These are phyloP conservation scores for Philereme vetulata DNA, from an alignment of 2,888 invertebrate genomes.

Conservation along the genomic window DNA sequence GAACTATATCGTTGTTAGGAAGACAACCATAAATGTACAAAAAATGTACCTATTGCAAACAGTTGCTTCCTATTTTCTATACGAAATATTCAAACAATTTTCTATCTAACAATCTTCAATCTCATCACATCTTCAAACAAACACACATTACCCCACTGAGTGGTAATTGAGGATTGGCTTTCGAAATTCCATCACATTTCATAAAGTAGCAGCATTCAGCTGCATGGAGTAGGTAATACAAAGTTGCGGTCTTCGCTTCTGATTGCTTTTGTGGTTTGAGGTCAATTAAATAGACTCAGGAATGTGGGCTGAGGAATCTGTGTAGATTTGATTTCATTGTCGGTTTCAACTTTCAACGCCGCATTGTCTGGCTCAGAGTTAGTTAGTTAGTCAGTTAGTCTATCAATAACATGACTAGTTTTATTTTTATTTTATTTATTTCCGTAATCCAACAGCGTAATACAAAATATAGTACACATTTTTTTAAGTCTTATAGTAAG, in stretches of 20 bases:
- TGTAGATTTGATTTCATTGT: conserved; percentile 22
- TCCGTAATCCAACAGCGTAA: too few species aligned
- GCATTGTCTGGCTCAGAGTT: not conserved
- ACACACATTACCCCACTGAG: not conserved
- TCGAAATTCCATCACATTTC: conserved; percentile 2
- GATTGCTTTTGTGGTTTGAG: conserved; percentile 39
- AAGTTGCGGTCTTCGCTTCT: conserved; percentile 31
- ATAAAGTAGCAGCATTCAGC: conserved; percentile 3
- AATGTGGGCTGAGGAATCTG: conserved; percentile 26
- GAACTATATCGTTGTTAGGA: too few species aligned
- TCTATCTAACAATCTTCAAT: too few species aligned
- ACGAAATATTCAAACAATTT: too few species aligned
- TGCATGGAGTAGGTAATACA: conserved; percentile 16
- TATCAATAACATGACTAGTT: not conserved
- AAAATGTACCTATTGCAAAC: too few species aligned
- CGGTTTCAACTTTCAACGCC: conserved; percentile 25
- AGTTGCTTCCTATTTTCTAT: too few species aligned
- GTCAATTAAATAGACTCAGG: conserved; percentile 26
- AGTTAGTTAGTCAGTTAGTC: too few species aligned
- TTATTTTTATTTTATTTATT: too few species aligned
- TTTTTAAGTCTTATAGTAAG: too few species aligned
- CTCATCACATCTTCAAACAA: conserved; percentile 1
- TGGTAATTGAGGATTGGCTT: conserved; percentile 7
- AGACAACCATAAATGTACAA: too few species aligned
- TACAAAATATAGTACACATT: too few species aligned